phyloP scores from a whole-genome alignment of 2,797 vertebrate genomes.

The Balearica regulorum region DNA sequence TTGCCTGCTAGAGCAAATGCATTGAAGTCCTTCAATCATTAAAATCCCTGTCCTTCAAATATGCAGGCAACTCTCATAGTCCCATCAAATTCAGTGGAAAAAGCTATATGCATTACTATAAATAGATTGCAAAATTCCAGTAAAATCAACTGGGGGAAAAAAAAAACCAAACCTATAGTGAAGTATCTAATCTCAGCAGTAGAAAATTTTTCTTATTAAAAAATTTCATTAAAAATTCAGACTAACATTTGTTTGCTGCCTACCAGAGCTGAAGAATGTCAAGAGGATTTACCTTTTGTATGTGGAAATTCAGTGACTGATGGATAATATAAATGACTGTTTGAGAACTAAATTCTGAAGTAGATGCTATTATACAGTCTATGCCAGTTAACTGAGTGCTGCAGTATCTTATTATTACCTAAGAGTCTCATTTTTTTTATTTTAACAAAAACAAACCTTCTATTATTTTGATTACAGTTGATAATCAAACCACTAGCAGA shows the following conservation, averaged over 20 bases:
- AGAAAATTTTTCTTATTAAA: not conserved
- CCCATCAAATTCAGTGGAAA: not conserved
- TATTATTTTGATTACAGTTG: conserved; percentile 2
- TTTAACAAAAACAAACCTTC: not conserved
- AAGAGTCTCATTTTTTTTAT: not conserved
- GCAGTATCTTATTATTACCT: not conserved
- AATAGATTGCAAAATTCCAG: not conserved
- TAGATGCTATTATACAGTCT: not conserved
- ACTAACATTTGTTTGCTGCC: not conserved
- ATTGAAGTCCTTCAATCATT: not conserved
- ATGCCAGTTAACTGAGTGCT: not conserved
- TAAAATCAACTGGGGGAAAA: not conserved
- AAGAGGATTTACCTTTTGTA: not conserved
- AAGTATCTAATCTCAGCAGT: not conserved
- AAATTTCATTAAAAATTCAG: not conserved
- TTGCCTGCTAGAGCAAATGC: not conserved
- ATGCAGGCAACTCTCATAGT: not conserved
- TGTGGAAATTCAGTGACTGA: not conserved
- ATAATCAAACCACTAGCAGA: not conserved
- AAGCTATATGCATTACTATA: not conserved
- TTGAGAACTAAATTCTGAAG: not conserved
- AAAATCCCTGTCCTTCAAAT: not conserved
- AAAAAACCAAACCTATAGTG: not conserved
- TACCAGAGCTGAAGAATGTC: not conserved
- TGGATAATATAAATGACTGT: not conserved